Percentiles rank a stretch among this genome's conserved stretches.
These are phyloP conservation scores for Heliconius eleuchia DNA, from an alignment of 1,140 invertebrate genomes.

Conservation along the genomic window DNA sequence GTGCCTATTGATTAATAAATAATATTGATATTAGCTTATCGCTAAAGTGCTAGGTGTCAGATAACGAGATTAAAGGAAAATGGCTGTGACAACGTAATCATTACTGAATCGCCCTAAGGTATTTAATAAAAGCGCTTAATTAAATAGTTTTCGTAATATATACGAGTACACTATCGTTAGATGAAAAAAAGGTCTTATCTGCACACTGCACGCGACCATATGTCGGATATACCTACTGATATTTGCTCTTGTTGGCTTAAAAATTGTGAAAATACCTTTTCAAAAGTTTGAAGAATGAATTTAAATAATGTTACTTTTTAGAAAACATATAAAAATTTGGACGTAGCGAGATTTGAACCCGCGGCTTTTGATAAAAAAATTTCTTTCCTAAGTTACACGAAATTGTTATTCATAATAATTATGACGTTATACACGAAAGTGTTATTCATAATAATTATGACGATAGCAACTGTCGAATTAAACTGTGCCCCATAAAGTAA, in stretches of 20 bases:
- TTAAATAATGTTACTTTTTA: too few relatives aligned
- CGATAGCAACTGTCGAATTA: constrained; percentile 22
- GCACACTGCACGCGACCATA: background rate
- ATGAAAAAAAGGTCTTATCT: background rate
- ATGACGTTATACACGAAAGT: constrained; percentile 30
- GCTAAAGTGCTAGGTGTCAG: background rate
- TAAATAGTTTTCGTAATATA: background rate
- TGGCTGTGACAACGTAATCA: background rate
- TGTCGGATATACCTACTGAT: background rate
- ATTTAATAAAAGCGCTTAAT: background rate
- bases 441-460: constrained; percentile 34
- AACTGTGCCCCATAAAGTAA: constrained; percentile 33
- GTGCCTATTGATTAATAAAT: background rate
- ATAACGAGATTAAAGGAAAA: constrained; percentile 1
- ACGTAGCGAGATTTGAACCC: too few relatives aligned
- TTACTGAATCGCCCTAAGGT: background rate
- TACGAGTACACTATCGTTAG: background rate
- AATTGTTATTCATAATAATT: constrained; percentile 35
- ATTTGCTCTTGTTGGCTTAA: background rate
- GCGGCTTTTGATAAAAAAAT: too few relatives aligned
- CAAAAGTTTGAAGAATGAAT: too few relatives aligned
- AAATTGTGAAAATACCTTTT: too few relatives aligned
- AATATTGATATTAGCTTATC: background rate
- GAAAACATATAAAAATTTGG: too few relatives aligned
- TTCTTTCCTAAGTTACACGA: background rate